phyloP scores from a whole-genome alignment of 2,888 invertebrate genomes.

The Hecatera dysodea region DNA sequence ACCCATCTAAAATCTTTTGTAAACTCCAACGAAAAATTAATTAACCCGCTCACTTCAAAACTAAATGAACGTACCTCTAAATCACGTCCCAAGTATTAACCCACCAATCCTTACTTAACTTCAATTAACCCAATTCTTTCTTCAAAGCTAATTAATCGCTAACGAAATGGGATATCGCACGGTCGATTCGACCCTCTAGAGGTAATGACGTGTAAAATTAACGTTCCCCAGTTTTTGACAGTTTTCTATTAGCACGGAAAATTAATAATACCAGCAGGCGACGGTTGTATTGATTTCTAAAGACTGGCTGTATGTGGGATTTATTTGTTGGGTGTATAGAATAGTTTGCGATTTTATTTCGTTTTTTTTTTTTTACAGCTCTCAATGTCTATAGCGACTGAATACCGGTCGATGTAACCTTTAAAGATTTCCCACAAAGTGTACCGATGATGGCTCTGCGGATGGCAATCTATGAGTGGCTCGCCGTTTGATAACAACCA shows the following conservation, averaged over 20 bases:
- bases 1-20: background rate
- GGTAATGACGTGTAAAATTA: constrained; percentile 69
- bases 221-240: constrained; percentile 68
- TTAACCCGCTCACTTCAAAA: constrained; percentile 21
- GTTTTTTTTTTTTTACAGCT: background rate
- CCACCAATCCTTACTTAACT: constrained; percentile 58
- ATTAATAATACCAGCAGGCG: constrained; percentile 59
- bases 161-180: constrained; percentile 64
- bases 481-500: too few relatives aligned
- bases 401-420: too few relatives aligned
- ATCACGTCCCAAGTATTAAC: constrained; percentile 41
- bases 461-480: too few relatives aligned
- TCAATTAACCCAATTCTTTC: constrained; percentile 65
- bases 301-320: constrained; percentile 37
- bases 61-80: constrained; percentile 29
- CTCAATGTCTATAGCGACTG: too few relatives aligned
- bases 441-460: too few relatives aligned
- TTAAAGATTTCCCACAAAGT: too few relatives aligned
- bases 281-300: constrained; percentile 45
- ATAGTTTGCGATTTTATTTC: background rate
- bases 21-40: constrained; percentile 14
- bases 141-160: constrained; percentile 65
- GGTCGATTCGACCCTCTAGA: constrained; percentile 59
- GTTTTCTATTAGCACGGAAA: constrained; percentile 67
- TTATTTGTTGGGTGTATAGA: constrained; percentile 22